A percentile compares a stretch with the other conserved stretches of the same genome.
These are phyloP conservation scores for Xenopus laevis DNA, from an alignment of 2,113 vertebrate genomes.

Conservation along the genomic window DNA sequence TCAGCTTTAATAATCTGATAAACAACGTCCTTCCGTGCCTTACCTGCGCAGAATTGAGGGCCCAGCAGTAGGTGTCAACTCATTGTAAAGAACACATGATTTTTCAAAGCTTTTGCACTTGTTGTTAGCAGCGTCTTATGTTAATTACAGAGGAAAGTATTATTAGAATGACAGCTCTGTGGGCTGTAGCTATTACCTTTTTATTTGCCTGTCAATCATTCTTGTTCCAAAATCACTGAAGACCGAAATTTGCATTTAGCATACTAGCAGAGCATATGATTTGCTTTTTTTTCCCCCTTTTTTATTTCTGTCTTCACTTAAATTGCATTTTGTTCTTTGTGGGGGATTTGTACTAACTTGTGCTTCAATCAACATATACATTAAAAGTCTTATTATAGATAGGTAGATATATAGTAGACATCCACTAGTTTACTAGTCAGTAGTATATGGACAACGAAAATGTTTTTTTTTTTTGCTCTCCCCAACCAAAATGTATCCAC, in stretches of 20 bases:
- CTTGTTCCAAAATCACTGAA: constrained; percentile 37
- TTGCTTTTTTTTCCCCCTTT: constrained; percentile 22
- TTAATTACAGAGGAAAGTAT: constrained; percentile 46
- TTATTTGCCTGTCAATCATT: constrained; percentile 45
- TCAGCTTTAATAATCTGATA: constrained; percentile 44
- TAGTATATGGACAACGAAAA: too few relatives aligned
- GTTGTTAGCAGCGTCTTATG: constrained; percentile 46
- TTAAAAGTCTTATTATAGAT: too few relatives aligned
- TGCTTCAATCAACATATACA: too few relatives aligned
- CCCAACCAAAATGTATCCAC: too few relatives aligned
- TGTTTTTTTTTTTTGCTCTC: too few relatives aligned
- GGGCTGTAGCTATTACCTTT: constrained; percentile 42
- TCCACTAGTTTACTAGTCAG: too few relatives aligned
- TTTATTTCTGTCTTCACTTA: constrained; percentile 34
- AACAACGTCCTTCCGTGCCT: constrained; percentile 38
- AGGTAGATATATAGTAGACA: too few relatives aligned
- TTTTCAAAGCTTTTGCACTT: constrained; percentile 44
- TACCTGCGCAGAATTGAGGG: constrained; percentile 35
- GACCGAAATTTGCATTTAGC: constrained; percentile 36
- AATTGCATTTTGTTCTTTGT: neutral
- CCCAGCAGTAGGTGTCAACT: constrained; percentile 32
- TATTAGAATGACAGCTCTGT: constrained; percentile 44
- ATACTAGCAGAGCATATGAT: constrained; percentile 36
- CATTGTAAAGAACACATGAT: constrained; percentile 43
- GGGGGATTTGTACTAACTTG: neutral